Conservation (phyloP, 2,888 invertebrate genomes). For the Platycnemis pennipes region DNA sequence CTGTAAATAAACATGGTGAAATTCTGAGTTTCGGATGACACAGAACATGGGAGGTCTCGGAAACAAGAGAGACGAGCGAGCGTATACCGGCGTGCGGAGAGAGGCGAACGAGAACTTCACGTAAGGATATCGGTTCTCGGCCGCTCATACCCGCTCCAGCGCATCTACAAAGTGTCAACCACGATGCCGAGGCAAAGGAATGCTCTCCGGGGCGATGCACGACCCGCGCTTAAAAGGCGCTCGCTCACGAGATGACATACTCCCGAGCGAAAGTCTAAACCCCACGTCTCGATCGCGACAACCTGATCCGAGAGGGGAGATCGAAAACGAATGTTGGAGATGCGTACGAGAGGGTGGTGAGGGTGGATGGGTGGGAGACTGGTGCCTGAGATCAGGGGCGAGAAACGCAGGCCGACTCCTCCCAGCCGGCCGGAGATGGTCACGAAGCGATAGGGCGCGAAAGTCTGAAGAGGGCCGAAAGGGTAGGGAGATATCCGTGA, state of each 20-base stretch:
- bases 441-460: neutral
- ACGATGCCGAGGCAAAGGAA: neutral
- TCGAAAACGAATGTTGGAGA: neutral
- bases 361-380: neutral
- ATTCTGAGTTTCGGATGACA: no score
- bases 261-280: conserved; percentile 6
- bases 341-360: neutral
- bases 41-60: neutral
- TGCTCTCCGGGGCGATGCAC: neutral
- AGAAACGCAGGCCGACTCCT: neutral
- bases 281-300: neutral
- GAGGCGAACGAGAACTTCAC: neutral
- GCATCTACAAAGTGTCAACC: neutral
- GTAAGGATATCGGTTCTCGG: neutral
- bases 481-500: neutral
- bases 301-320: neutral
- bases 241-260: conserved; percentile 1
- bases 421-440: neutral
- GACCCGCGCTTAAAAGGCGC: neutral
- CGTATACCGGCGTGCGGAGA: neutral
- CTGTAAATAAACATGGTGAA: no score
- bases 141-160: neutral
- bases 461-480: neutral
- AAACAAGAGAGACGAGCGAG: neutral
- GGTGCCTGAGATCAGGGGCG: neutral